A percentile compares a stretch with the other conserved stretches of the same genome.
These are phyloP conservation scores for Bolborhynchus lineola DNA, from an alignment of 2,113 vertebrate species.

Conservation along the genomic window DNA sequence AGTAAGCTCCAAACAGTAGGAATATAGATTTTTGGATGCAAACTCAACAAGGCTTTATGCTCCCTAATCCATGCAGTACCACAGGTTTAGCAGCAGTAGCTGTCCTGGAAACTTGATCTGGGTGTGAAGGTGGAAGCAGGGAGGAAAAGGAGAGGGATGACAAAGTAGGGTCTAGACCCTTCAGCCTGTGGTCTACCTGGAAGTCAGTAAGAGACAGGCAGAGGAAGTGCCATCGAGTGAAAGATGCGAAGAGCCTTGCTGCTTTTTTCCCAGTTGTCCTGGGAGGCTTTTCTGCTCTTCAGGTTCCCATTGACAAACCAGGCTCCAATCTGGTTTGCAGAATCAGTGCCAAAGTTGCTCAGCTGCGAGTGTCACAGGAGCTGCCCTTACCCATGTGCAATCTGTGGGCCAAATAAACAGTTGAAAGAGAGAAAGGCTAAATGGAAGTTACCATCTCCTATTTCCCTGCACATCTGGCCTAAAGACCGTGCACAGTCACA, in stretches of 20 bases:
- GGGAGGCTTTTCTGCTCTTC: not conserved
- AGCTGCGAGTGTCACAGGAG: not conserved
- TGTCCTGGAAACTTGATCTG: not conserved
- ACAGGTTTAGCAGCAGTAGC: not conserved
- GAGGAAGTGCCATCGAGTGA: not conserved
- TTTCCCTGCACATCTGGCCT: not conserved
- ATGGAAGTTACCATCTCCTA: not conserved
- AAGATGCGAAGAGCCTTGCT: not conserved
- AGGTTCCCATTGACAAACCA: not conserved
- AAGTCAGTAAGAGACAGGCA: not conserved
- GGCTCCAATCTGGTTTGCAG: not conserved
- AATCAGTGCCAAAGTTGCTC: not conserved
- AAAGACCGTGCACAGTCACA: not conserved
- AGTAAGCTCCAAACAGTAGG: constrained; percentile 77
- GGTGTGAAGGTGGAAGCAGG: not conserved
- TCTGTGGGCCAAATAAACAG: not conserved
- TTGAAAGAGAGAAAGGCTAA: not conserved
- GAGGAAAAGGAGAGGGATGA: not conserved
- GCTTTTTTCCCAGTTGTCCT: not conserved
- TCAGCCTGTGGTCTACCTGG: not conserved
- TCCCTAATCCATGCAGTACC: not conserved
- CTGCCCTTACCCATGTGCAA: not conserved
- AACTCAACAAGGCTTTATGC: not conserved
- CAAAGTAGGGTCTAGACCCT: not conserved
- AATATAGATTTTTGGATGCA: not conserved